Evolutionary conservation across 2,797 vertebrate species (phyloP).

Genomic region (Hybognathus amarus): DNA sequence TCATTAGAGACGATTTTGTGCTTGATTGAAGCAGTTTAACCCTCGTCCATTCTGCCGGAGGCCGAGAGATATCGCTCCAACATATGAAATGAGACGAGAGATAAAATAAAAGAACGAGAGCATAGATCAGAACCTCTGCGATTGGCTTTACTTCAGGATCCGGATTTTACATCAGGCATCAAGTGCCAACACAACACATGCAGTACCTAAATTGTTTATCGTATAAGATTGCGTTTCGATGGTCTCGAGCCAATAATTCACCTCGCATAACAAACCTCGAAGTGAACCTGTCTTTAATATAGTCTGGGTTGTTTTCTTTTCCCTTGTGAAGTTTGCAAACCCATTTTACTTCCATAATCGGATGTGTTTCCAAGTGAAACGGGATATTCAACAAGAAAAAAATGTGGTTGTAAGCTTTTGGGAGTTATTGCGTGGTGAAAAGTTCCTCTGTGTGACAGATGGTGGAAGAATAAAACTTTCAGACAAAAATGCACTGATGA

Average conservation of each 20-base stretch:
- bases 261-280: background rate
- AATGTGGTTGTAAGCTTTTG: background rate
- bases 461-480: background rate
- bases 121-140: background rate
- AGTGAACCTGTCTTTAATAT: slow-evolving; percentile 7
- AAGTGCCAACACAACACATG: slow-evolving; percentile 1
- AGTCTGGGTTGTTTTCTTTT: slow-evolving; percentile 14
- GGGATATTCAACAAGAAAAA: background rate
- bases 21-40: slow-evolving; percentile 47
- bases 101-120: background rate
- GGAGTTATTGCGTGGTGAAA: slow-evolving; percentile 6
- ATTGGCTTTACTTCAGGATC: slow-evolving; percentile 22
- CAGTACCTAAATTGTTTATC: background rate
- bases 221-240: slow-evolving; percentile 11
- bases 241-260: slow-evolving; percentile 4
- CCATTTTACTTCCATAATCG: background rate
- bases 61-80: background rate
- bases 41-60: slow-evolving; percentile 21
- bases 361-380: slow-evolving; percentile 3
- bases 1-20: slow-evolving; percentile 52
- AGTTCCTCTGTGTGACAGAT: background rate
- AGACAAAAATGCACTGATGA: background rate
- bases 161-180: slow-evolving; percentile 8
- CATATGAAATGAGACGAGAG: slow-evolving; percentile 12
- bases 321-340: background rate